Conservation (phyloP, 2,888 invertebrate genomes). For the Leptopterna dolabrata region DNA sequence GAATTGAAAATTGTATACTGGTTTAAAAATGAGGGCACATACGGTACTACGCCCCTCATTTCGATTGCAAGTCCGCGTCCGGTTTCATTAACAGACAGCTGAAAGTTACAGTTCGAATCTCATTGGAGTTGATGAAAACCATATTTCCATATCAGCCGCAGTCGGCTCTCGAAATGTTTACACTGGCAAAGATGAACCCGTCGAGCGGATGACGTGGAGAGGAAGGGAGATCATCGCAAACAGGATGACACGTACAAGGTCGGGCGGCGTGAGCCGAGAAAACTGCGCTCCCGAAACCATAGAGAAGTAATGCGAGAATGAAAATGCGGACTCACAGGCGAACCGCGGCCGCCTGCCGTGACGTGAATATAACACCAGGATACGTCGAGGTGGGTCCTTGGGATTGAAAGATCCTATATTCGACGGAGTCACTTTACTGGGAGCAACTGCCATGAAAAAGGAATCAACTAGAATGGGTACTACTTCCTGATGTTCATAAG, state of each 20-base stretch:
- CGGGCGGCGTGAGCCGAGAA: slow-evolving; percentile 28
- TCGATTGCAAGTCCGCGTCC: too few relatives aligned
- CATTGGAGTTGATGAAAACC: not conserved
- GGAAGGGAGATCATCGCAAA: slow-evolving; percentile 18
- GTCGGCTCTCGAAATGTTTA: not conserved
- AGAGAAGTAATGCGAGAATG: not conserved
- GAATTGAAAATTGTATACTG: too few relatives aligned
- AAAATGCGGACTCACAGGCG: slow-evolving; percentile 22
- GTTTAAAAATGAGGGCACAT: too few relatives aligned
- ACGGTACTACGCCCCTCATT: too few relatives aligned
- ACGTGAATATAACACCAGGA: not conserved
- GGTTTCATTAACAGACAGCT: too few relatives aligned
- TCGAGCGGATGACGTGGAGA: not conserved
- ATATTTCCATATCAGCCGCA: not conserved
- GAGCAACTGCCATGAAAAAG: not conserved
- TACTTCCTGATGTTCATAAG: too few relatives aligned
- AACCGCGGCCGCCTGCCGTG: not conserved
- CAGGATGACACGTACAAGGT: slow-evolving; percentile 52
- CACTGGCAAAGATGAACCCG: not conserved
- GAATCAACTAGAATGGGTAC: too few relatives aligned
- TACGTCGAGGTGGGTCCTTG: not conserved
- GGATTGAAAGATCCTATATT: not conserved
- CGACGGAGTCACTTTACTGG: not conserved
- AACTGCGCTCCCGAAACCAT: slow-evolving; percentile 11
- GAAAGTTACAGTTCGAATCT: too few relatives aligned